Conservation (phyloP, 2,113 vertebrate species). For the Mirza zaza region DNA sequence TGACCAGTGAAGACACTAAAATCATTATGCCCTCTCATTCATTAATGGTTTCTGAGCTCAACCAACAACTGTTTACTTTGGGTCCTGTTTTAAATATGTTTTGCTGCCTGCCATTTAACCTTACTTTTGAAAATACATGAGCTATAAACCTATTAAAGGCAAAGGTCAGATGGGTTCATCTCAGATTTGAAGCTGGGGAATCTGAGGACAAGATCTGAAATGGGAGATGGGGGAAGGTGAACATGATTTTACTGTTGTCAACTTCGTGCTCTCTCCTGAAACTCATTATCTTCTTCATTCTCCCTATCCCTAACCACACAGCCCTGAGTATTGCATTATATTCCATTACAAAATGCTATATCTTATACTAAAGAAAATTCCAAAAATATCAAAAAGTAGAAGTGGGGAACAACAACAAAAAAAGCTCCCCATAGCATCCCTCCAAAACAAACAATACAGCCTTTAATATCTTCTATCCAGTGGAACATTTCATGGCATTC, state of each 20-base stretch:
- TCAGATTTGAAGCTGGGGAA: not conserved
- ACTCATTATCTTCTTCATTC: not conserved
- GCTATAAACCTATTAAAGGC: constrained; percentile 25
- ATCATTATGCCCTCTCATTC: not conserved
- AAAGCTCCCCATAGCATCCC: not conserved
- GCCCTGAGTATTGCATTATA: not conserved
- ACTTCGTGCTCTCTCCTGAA: not conserved
- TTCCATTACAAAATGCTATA: not conserved
- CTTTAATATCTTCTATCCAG: accelerated
- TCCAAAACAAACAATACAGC: not conserved
- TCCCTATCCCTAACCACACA: not conserved
- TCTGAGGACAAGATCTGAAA: not conserved
- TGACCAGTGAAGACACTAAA: not conserved
- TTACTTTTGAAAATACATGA: constrained; percentile 45
- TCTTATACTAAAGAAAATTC: not conserved
- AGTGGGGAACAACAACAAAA: not conserved
- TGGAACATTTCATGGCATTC: not conserved
- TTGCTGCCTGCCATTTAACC: constrained; percentile 32
- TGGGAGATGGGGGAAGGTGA: not conserved
- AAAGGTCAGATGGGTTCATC: constrained; percentile 16
- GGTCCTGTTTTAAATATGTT: constrained; percentile 25
- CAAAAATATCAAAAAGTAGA: not conserved
- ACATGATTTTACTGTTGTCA: not conserved
- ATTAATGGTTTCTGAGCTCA: not conserved
- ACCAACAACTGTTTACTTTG: not conserved